Percentiles rank a stretch among this genome's conserved stretches.
Conservation (phyloP, 1,140 invertebrate species). For the Bombus superbus region DNA sequence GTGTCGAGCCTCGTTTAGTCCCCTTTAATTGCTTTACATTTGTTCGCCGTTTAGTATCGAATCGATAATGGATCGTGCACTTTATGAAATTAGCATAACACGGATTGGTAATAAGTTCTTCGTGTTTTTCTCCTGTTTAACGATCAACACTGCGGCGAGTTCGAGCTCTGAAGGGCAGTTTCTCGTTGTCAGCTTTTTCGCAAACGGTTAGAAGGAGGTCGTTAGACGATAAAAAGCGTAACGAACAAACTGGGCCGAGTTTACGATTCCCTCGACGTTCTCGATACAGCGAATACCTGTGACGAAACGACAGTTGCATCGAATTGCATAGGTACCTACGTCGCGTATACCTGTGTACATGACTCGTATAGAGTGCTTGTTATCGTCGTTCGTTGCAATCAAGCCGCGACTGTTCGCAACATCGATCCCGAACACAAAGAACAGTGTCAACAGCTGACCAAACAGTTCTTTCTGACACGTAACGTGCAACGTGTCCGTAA, state of each 20-base stretch:
- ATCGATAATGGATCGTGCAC: neutral
- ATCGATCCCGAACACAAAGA: neutral
- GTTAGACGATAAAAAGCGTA: neutral
- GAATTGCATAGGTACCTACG: neutral
- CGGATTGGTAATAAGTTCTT: neutral
- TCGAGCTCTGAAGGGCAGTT: too few species aligned
- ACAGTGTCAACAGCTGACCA: slow-evolving; percentile 44
- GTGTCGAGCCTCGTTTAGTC: neutral
- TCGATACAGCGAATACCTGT: neutral
- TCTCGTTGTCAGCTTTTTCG: too few species aligned
- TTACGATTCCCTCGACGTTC: neutral
- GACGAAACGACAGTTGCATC: neutral
- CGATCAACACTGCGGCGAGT: too few species aligned
- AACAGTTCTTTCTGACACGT: slow-evolving; percentile 9
- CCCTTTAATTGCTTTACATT: neutral
- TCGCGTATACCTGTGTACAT: neutral
- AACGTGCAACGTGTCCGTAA: neutral
- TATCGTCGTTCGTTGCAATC: slow-evolving; percentile 44
- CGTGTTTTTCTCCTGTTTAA: too few species aligned
- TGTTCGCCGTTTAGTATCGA: neutral
- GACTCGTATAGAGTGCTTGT: slow-evolving; percentile 10
- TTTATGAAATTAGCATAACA: neutral
- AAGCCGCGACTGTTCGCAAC: slow-evolving; percentile 3
- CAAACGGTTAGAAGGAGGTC: neutral
- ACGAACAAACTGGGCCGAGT: slow-evolving; percentile 19